These are phyloP conservation scores for Thinocorus orbignyianus DNA, from an alignment of 2,113 vertebrate genomes.

Conservation along the genomic window DNA sequence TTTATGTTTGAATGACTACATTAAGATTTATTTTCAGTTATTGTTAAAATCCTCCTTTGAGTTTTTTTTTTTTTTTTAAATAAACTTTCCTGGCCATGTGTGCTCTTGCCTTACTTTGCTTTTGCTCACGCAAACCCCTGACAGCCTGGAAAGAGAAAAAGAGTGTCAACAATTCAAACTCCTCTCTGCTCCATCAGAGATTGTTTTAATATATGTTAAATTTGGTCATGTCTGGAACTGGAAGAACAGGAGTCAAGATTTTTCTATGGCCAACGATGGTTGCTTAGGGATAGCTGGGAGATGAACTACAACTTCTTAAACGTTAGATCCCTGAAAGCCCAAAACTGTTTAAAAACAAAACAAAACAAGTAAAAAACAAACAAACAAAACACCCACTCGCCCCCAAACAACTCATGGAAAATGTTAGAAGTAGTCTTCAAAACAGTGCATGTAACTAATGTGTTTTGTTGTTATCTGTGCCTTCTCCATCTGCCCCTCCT, in stretches of 20 bases:
- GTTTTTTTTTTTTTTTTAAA: background rate
- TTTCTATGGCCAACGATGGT: background rate
- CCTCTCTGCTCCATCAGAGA: background rate
- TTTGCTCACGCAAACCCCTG: background rate
- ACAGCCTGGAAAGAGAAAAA: background rate
- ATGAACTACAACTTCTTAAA: background rate
- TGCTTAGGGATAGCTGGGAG: background rate
- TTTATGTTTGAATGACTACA: background rate
- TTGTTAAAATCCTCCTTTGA: background rate
- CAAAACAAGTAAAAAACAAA: too few relatives aligned
- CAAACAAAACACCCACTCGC: too few relatives aligned
- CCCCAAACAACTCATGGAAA: background rate
- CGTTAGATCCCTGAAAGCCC: background rate
- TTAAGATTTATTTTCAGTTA: background rate
- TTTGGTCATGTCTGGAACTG: background rate
- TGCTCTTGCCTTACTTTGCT: background rate
- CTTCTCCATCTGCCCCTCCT: background rate
- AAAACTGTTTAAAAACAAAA: background rate
- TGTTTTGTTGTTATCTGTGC: background rate
- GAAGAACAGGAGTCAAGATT: background rate
- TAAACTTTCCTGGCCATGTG: background rate
- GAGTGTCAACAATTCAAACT: background rate
- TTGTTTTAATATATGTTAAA: background rate
- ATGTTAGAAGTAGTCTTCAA: background rate
- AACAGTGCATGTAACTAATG: rapidly evolving